phyloP scores from a whole-genome alignment of 2,797 vertebrate species.

The Gila robusta region DNA sequence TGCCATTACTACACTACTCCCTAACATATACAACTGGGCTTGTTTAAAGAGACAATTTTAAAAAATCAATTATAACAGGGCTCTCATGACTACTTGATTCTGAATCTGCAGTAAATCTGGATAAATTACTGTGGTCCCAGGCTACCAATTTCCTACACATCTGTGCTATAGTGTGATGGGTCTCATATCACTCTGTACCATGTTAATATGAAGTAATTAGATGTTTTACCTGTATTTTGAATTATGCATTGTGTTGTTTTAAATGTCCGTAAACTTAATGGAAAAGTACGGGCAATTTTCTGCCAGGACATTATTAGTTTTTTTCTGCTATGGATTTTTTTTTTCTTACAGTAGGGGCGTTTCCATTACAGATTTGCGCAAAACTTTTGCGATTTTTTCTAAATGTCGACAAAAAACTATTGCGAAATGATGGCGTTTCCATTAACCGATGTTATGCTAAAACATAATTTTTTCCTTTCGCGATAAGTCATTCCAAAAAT shows the following conservation, averaged over 20 bases:
- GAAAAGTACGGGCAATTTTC: not conserved
- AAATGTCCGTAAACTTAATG: not conserved
- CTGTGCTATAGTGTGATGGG: not conserved
- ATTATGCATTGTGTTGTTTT: not conserved
- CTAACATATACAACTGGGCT: conserved; percentile 22
- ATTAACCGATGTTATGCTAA: too few species aligned
- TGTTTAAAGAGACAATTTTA: not conserved
- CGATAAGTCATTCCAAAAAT: too few species aligned
- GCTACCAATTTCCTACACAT: not conserved
- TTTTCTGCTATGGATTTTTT: not conserved
- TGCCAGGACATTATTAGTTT: not conserved
- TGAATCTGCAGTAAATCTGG: not conserved
- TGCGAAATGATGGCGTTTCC: too few species aligned
- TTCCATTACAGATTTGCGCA: too few species aligned
- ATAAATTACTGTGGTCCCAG: not conserved
- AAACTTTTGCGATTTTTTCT: too few species aligned
- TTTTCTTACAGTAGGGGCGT: not conserved
- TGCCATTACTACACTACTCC: not conserved
- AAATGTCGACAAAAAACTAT: too few species aligned
- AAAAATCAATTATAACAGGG: not conserved
- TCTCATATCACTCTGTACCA: not conserved
- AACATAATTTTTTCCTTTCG: too few species aligned
- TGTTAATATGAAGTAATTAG: not conserved
- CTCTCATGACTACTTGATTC: not conserved
- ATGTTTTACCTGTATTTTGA: not conserved